Conservation (phyloP, 2,797 vertebrate species). For the Lateolabrax maculatus region DNA sequence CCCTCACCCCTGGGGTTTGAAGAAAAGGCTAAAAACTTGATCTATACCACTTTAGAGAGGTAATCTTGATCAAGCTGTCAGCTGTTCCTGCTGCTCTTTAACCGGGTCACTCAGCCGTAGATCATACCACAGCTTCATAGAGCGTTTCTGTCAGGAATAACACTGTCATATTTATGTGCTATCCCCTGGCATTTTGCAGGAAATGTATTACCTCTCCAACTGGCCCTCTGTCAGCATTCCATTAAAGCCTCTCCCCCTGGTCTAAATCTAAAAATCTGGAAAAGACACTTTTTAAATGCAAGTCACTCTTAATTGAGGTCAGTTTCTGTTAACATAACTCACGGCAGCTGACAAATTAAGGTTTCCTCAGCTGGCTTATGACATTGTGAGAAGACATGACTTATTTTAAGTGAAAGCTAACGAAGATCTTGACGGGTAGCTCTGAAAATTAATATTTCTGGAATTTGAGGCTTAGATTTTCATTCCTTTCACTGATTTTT, state of each 20-base stretch:
- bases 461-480: constrained; percentile 41
- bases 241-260: constrained; percentile 79
- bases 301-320: constrained; percentile 88
- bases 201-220: constrained; percentile 84
- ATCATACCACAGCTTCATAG: constrained; percentile 71
- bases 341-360: constrained; percentile 76
- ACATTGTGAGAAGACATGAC: constrained; percentile 62
- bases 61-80: constrained; percentile 80
- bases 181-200: constrained; percentile 80
- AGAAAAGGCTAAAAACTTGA: constrained; percentile 62
- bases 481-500: constrained; percentile 54
- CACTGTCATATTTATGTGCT: constrained; percentile 83
- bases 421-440: constrained; percentile 42
- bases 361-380: constrained; percentile 67
- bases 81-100: constrained; percentile 78
- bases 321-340: constrained; percentile 81
- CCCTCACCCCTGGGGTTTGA: constrained; percentile 42
- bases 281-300: constrained; percentile 82
- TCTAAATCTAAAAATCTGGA: constrained; percentile 83
- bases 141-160: constrained; percentile 83
- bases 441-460: constrained; percentile 51
- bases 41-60: constrained; percentile 74
- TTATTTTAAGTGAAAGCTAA: constrained; percentile 59
- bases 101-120: constrained; percentile 72
- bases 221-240: constrained; percentile 85